Evolutionary conservation across 1,140 invertebrate genomes (phyloP), one percentile per base, ranked within the genome.

Genomic region (Lucilia cuprina): DNA sequence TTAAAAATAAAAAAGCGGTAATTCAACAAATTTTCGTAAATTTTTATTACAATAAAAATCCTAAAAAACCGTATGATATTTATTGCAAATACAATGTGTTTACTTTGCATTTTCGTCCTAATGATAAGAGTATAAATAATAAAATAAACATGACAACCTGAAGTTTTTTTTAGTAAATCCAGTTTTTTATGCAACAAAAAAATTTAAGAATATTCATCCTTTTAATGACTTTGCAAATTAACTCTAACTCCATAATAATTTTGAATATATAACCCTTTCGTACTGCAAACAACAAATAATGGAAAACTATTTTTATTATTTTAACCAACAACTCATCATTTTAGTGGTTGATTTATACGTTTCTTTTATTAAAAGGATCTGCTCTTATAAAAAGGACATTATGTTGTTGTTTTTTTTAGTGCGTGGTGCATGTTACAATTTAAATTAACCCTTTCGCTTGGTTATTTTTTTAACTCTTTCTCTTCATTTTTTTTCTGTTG

Each of bases 201-300:
- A 70, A 60, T 60, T 17, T 19, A 47, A 49, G 10, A 9, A 80
- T 13, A 80, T 21, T 80, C 77, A 80, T 50, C 41, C 77, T 80
- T 80, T 80, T 70, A 80, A 80, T 80, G 77, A 80, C 77, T 80
- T 77, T 80, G 41, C 77, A 80, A 80, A 80, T 80, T 49, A 80
- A 80, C 77, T 78, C 35, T 80, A 41, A 17, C 34, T 19, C 34
- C n/a, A 80, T 21, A 21, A 49, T 2, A 80, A 21, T 77, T 77
- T 17, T 50, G 30, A 14, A 21, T 30, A 21, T 80, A 3, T 80
- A 25, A 49, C 12, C 41, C 41, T 80, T 80, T 50, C 65, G 10
- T 21, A 7, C 9, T 21, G 8, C 65, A 19, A 65, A n/a, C n/a
- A n/a, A n/a, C n/a, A n/a, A n/a, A n/a, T n/a, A n/a, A n/a, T n/a